These are phyloP conservation scores for Dynastes maya DNA, from an alignment of 2,888 invertebrate species.

Conservation along the genomic window DNA sequence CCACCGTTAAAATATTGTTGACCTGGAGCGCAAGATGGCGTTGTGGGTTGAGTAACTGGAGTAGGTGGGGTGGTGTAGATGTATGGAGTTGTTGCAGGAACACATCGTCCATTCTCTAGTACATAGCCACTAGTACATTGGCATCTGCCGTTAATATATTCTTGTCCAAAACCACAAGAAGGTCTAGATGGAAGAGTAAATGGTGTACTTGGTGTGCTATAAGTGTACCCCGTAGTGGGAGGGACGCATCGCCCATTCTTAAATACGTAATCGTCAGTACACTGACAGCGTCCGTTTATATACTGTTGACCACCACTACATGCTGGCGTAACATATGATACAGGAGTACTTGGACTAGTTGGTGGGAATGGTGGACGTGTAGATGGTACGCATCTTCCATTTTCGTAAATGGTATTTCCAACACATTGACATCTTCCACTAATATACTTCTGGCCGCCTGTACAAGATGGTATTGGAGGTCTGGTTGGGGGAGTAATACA, in stretches of 20 bases:
- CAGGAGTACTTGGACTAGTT: not conserved
- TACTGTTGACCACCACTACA: not conserved
- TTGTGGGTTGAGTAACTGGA: not conserved
- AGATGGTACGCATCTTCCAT: conserved; percentile 11
- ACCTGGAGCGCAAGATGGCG: conserved; percentile 13
- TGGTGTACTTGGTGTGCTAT: not conserved
- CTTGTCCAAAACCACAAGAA: too few species aligned
- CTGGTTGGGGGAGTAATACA: too few species aligned
- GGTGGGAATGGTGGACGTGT: not conserved
- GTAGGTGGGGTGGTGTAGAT: too few species aligned
- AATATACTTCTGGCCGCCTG: conserved; percentile 22
- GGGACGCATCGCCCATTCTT: conserved; percentile 46
- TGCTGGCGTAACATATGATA: not conserved
- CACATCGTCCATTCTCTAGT: too few species aligned
- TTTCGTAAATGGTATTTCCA: conserved; percentile 13
- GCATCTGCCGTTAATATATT: too few species aligned
- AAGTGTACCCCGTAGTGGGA: conserved; percentile 23
- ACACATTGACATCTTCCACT: conserved; percentile 30
- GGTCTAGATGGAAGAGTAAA: conserved; percentile 16
- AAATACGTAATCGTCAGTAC: not conserved
- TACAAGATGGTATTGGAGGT: not conserved
- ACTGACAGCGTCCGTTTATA: conserved; percentile 30
- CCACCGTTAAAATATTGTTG: conserved; percentile 45
- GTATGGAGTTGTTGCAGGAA: too few species aligned
- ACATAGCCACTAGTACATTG: too few species aligned